A percentile compares a stretch with the other conserved stretches of the same genome.
Evolutionary conservation across 2,888 invertebrate species (phyloP).

Genomic region (Ornithoptera priamus): DNA sequence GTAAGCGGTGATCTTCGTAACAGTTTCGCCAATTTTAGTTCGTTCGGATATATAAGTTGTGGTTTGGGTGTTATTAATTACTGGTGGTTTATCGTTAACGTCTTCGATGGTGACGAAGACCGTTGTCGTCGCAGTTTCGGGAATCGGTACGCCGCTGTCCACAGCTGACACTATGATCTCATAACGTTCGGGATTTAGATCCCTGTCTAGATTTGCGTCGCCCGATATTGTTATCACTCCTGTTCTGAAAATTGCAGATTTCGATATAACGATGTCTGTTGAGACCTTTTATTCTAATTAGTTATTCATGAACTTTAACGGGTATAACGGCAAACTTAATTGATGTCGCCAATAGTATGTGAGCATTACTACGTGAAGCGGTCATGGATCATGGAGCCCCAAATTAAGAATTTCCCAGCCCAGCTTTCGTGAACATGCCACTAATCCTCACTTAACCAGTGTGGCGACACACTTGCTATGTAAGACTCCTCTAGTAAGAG

Average conservation of each 20-base stretch:
- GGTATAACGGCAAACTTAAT: no score
- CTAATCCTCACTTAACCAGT: no score
- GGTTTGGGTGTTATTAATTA: conserved; percentile 83
- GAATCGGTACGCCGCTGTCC: conserved; percentile 86
- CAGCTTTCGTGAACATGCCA: no score
- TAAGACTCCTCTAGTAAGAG: no score
- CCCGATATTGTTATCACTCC: conserved; percentile 86
- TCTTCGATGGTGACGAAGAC: conserved; percentile 86
- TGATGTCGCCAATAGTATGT: no score
- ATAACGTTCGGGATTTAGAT: conserved; percentile 83
- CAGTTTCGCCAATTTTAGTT: conserved; percentile 80
- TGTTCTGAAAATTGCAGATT: conserved; percentile 62
- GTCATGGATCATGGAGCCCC: no score
- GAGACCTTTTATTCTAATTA: no score
- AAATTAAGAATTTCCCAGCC: no score
- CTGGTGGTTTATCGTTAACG: conserved; percentile 91
- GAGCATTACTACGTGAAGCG: no score
- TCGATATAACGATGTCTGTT: no score
- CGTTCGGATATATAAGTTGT: conserved; percentile 86
- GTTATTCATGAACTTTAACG: no score
- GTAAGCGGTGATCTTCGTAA: conserved; percentile 83
- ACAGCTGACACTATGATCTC: conserved; percentile 87
- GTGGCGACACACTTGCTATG: no score
- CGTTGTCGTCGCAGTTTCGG: conserved; percentile 88
- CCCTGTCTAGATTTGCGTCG: conserved; percentile 86